A percentile compares a stretch with the other conserved stretches of the same genome.
phyloP scores from a whole-genome alignment of 2,888 invertebrate species.

The Tipula confusa region DNA sequence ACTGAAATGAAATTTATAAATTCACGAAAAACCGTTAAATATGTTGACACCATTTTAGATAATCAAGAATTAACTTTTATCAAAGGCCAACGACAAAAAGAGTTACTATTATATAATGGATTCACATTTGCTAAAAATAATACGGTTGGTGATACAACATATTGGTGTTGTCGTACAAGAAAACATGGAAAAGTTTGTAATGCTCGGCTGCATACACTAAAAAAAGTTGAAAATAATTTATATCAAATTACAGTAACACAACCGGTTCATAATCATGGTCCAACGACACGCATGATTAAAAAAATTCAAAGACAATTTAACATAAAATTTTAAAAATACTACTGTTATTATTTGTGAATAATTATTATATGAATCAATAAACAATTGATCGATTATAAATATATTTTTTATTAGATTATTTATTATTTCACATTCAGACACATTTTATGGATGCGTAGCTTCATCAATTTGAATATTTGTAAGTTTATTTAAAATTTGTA shows the following conservation, averaged over 20 bases:
- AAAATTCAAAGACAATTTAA: slow-evolving; percentile 35
- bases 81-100: slow-evolving; percentile 45
- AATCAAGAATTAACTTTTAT: slow-evolving; percentile 41
- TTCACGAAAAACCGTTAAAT: background rate
- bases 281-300: slow-evolving; percentile 41
- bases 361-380: background rate
- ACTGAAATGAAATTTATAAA: background rate
- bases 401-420: background rate
- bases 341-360: background rate
- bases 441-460: too few relatives aligned
- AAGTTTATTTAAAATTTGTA: background rate
- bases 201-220: slow-evolving; percentile 43
- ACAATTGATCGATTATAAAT: background rate
- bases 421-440: too few relatives aligned
- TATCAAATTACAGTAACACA: slow-evolving; percentile 45
- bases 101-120: slow-evolving; percentile 43
- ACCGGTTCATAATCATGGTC: slow-evolving; percentile 46
- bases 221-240: slow-evolving; percentile 42
- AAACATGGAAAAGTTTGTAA: slow-evolving; percentile 39
- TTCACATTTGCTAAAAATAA: slow-evolving; percentile 48
- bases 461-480: too few relatives aligned
- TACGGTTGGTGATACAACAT: slow-evolving; percentile 42
- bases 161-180: slow-evolving; percentile 48
- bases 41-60: background rate
- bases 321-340: background rate